These are phyloP conservation scores for Macroramphosus scolopax DNA, from an alignment of 2,797 vertebrate species.

Conservation along the genomic window DNA sequence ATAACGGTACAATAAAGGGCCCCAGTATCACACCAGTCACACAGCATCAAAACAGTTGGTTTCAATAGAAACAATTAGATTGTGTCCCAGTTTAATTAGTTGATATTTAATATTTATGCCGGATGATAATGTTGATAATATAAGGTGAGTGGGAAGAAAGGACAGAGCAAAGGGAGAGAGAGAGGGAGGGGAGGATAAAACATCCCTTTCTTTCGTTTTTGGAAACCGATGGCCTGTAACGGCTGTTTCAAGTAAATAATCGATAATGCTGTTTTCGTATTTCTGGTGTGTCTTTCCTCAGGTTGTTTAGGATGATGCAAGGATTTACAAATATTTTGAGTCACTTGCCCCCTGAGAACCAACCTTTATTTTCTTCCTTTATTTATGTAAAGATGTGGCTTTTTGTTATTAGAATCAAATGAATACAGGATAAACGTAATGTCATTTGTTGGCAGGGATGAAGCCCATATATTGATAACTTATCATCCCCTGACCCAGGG, in stretches of 20 bases:
- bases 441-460: no score
- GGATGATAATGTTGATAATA: no score
- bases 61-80: constrained; percentile 26
- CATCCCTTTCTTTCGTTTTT: constrained; percentile 40
- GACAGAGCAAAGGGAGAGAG: background rate
- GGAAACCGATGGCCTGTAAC: constrained; percentile 38
- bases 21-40: constrained; percentile 9
- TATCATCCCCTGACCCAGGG: no score
- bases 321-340: background rate
- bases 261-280: constrained; percentile 55
- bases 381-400: no score
- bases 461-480: no score
- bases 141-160: no score
- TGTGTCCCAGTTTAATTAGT: no score
- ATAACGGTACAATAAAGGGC: constrained; percentile 15
- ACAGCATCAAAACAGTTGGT: background rate
- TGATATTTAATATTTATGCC: no score
- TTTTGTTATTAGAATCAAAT: no score
- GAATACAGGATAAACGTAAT: no score
- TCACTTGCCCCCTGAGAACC: background rate
- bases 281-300: constrained; percentile 7
- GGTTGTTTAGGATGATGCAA: background rate
- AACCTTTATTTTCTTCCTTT: no score
- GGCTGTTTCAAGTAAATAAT: constrained; percentile 65
- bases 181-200: constrained; percentile 27